These are phyloP conservation scores for Artibeus jamaicensis DNA, from an alignment of 2,797 vertebrate genomes.

Conservation along the genomic window DNA sequence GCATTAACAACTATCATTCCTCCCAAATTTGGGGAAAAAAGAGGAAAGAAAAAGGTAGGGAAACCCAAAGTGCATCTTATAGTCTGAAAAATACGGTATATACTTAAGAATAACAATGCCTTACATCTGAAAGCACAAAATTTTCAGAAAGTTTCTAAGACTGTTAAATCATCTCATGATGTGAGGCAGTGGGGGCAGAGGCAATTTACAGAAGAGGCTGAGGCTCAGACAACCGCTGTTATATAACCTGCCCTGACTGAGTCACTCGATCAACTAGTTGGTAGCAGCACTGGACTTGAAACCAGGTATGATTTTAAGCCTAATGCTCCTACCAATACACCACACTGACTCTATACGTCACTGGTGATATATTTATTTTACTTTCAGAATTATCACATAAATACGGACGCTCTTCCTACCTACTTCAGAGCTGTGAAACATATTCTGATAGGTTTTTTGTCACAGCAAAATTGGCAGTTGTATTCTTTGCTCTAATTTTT, in stretches of 20 bases:
- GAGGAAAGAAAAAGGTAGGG: too few relatives aligned
- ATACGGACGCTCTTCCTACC: slow-evolving; percentile 17
- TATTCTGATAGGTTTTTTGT: background rate
- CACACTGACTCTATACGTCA: background rate
- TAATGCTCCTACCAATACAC: background rate
- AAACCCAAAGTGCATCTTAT: too few relatives aligned
- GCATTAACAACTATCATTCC: too few relatives aligned
- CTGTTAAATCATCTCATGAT: slow-evolving; percentile 18
- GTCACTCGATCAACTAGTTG: background rate
- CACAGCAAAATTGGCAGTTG: slow-evolving; percentile 5
- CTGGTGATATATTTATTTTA: background rate
- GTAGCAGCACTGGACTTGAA: background rate
- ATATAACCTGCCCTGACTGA: background rate
- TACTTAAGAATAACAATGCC: background rate
- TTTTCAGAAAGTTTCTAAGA: slow-evolving; percentile 10
- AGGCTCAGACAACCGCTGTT: background rate
- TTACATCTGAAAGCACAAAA: background rate
- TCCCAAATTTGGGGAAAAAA: too few relatives aligned
- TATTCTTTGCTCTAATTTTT: slow-evolving; percentile 23
- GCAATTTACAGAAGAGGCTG: slow-evolving; percentile 39
- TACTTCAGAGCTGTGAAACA: background rate
- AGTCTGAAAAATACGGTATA: background rate
- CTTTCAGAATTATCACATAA: slow-evolving; percentile 7
- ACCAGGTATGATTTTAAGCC: background rate
- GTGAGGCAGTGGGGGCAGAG: background rate